phyloP scores from a whole-genome alignment of 2,888 invertebrate genomes.

The Aphodius granarius region DNA sequence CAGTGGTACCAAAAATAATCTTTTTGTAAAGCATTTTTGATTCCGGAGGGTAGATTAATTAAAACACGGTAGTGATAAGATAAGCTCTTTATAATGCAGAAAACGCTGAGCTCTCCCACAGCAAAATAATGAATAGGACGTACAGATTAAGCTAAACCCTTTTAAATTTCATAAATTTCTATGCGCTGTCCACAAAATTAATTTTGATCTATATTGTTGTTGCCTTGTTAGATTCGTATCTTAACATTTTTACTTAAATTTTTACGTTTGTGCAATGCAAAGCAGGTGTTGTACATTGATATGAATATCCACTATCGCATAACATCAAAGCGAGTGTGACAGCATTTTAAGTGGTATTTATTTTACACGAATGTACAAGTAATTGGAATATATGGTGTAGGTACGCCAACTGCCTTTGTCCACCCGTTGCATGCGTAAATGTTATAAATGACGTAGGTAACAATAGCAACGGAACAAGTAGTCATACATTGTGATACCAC shows the following conservation, averaged over 20 bases:
- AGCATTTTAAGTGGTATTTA: constrained; percentile 4
- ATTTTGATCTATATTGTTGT: not conserved
- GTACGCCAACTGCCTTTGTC: not conserved
- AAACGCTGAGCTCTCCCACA: not conserved
- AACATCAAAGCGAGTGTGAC: not conserved
- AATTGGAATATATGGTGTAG: constrained; percentile 10
- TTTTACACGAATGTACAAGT: not conserved
- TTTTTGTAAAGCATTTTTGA: not conserved
- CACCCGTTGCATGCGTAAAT: constrained; percentile 6
- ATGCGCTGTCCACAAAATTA: not conserved
- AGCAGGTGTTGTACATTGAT: not conserved
- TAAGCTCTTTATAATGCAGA: not conserved
- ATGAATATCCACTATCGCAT: not conserved
- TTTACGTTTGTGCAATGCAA: not conserved
- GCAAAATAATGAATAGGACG: not conserved
- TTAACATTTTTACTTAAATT: too few relatives aligned
- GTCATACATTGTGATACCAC: not conserved
- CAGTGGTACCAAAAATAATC: too few relatives aligned
- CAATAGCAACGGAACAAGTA: not conserved
- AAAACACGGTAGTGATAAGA: not conserved
- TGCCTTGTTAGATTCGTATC: not conserved
- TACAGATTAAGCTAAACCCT: not conserved
- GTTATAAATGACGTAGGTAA: constrained; percentile 10
- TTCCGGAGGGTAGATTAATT: not conserved
- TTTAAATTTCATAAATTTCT: not conserved